phyloP scores from a whole-genome alignment of 1,140 invertebrate genomes.

The Drosophila fuyamai region DNA sequence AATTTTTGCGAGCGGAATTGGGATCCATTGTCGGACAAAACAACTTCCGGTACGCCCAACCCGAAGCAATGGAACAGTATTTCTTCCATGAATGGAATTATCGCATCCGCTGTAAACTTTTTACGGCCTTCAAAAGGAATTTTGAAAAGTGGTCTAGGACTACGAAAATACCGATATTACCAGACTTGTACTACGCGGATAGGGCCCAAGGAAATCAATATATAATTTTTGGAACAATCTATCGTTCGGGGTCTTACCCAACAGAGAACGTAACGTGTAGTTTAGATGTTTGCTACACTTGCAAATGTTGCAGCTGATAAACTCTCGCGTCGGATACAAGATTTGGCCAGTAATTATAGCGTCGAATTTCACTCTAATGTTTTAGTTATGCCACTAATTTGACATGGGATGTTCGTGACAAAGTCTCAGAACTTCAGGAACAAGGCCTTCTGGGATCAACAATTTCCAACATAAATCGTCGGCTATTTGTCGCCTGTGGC shows the following conservation, averaged over 20 bases:
- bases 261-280: too few relatives aligned
- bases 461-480: conserved; percentile 3
- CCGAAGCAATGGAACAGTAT: neutral
- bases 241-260: too few relatives aligned
- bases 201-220: neutral
- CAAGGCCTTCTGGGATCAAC: neutral
- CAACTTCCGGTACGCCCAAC: neutral
- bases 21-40: neutral
- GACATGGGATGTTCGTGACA: neutral
- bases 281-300: conserved; percentile 4
- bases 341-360: conserved; percentile 4
- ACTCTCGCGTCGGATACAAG: neutral
- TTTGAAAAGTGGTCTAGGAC: neutral
- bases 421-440: neutral
- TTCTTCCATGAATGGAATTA: conserved; percentile 1
- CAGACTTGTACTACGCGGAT: conserved; percentile 2
- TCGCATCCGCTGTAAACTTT: conserved; percentile 3
- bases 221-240: too few relatives aligned
- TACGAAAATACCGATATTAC: conserved; percentile 7
- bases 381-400: conserved; percentile 8
- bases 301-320: neutral
- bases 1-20: conserved; percentile 5
- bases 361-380: conserved; percentile 1
- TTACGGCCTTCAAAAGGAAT: neutral
- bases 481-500: neutral